Evolutionary conservation across 1,140 invertebrate species (phyloP), one percentile per base, ranked within the genome.

Genomic region (Drosophila persimilis): DNA sequence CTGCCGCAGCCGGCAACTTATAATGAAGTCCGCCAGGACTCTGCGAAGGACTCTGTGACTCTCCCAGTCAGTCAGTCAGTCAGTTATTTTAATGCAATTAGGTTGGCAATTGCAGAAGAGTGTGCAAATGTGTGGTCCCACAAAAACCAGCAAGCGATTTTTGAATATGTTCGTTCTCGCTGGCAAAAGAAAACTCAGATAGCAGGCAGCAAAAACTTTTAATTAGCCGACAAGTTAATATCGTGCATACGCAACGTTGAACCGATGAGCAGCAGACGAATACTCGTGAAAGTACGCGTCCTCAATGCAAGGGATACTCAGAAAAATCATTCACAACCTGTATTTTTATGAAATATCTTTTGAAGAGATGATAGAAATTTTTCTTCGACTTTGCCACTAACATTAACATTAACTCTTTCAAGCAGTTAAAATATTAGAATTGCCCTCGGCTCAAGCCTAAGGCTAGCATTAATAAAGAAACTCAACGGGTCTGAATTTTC

Each of bases 21-120:
- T 85, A 85, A 85, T 85, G 77, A 86, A 74, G 77, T 85, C 81
- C 64, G 48, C 55, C 52, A 65, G 73, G 79, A 81, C 35, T 39
- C 35, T 13, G 35, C 77, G 55, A 48, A 63, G 44, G 22, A 67
- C 50, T 55, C 50, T 4, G 51, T 41, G 64, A 69, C 48, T 57
- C 51, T 66, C 56, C 50, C 45, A 55, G 47, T 44, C 45, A 26
- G n/a, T 55, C 47, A 51, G 47, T 17, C 31, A 24, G 56, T 56
- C 55, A 63, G 62, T 60, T 75, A 72, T 71, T 79, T 83, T 72
- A 66, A 64, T 75, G 74, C 71, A 83, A 83, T 84, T 84, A 79
- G 63, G 56, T 78, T 79, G 62, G 66, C 79, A 63, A 83, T 83
- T 83, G 70, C 31, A 39, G 35, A 39, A 39, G 35, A 39, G 50